Evolutionary conservation across 2,888 invertebrate species (phyloP), one percentile per base, ranked within the genome.

Genomic region (Smittia aterrima): DNA sequence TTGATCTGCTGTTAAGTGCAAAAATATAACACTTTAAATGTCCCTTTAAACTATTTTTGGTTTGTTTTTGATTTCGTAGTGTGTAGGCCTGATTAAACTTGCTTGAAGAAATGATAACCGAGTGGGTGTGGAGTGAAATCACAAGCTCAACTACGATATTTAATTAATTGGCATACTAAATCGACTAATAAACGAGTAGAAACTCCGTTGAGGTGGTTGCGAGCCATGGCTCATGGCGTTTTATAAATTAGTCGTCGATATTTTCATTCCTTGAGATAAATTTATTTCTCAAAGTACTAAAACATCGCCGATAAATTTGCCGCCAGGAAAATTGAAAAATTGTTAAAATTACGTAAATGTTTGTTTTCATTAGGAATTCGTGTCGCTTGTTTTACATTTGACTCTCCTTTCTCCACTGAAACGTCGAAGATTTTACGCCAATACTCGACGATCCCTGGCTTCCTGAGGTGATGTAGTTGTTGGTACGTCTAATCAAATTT

Each of bases 391-490:
- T 74, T 66, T 66, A 74, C 74, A 74, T 74, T 32, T 74, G 74
- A 18, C 74, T 74, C 77, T 83, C 83, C 77, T 83, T 83, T 76
- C 83, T 81, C 83, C 83, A 83, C 76, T 83, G 83, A 77, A 83
- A 83, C 75, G 83, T 83, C 75, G 83, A 82, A n/a, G 83, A 83
- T 76, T 83, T 83, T n/a, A 83, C 82, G 27, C 83, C 83, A 78
- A 83, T 83, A 78, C 83, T 83, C 47, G 83, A 83, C 16, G 83
- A 83, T 75, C 83, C 83, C 78, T 83, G 83, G 76, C 81, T 82
- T 76, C 79, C 83, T 74, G 81, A 82, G 75, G 77, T 77, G 66
- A 77, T 77, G 77, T 83, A 83, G 75, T 83, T 83, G 77, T 83
- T 83, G 72, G 83, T 83, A 76, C 83, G 79, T 22, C 83, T 79